Percentiles rank a stretch among this genome's conserved stretches.
These are phyloP conservation scores for Heliconius hewitsoni DNA, from an alignment of 1,140 invertebrate genomes.

Conservation along the genomic window DNA sequence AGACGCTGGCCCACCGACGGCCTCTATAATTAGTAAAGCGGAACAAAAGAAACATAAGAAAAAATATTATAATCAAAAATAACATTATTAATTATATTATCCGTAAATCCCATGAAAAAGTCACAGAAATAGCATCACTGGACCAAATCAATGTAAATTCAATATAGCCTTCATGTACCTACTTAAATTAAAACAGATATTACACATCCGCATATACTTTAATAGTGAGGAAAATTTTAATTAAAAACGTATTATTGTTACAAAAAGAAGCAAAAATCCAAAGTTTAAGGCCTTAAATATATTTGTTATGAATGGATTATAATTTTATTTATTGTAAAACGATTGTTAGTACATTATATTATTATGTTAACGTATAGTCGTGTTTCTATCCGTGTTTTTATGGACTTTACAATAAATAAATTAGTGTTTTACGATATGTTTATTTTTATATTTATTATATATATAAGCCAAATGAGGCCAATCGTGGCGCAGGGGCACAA, in stretches of 20 bases:
- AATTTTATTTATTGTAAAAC: slow-evolving; percentile 6
- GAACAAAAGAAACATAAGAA: background rate
- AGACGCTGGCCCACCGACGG: too few species aligned
- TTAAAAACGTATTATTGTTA: background rate
- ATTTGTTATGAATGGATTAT: slow-evolving; percentile 7
- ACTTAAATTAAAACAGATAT: slow-evolving; percentile 3
- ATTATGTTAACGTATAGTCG: background rate
- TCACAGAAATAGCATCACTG: background rate
- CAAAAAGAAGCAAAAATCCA: slow-evolving; percentile 12
- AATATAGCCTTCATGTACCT: background rate
- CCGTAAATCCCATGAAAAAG: background rate
- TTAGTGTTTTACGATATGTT: background rate
- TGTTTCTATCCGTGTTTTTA: slow-evolving; percentile 6
- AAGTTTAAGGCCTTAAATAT: slow-evolving; percentile 11
- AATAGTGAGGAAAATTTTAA: background rate
- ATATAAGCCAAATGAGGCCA: too few species aligned
- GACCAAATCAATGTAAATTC: slow-evolving; percentile 11
- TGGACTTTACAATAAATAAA: background rate
- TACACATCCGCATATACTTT: slow-evolving; percentile 10
- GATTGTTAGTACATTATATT: background rate
- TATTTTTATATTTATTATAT: too few species aligned
- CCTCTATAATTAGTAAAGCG: too few species aligned
- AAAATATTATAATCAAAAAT: background rate
- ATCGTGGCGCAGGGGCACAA: too few species aligned
- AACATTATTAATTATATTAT: background rate